Base-by-base conservation (phyloP, 2,113 vertebrate genomes). In the Rissa tridactyla region DNA sequence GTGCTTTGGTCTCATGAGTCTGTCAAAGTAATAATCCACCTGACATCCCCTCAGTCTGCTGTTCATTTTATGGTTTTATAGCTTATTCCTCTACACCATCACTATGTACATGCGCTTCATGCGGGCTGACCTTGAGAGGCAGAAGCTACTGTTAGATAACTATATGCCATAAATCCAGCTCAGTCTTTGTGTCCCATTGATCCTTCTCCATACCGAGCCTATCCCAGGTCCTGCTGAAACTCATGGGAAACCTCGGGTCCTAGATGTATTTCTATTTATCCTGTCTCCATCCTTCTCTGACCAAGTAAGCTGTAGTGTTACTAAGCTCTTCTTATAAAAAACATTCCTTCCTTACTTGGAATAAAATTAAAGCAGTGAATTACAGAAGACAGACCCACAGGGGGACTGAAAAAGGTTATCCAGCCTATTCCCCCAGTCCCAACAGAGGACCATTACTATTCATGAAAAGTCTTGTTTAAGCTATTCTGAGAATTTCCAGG, bases 121-220 rank as follows among this genome's bases (percentile, higher is more conserved):
- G 84, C 42, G 49, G 79, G 69, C 42, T 95, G 95, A 97, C 93
- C 95, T 97, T 88, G 91, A 83, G 82, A 80, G 47, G 72, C 25
- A 85, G 46, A 84, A 90, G 77, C 70, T 84, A 2, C 72, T 58
- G 26, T 65, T 55, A 27, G 34, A 68, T 66, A 94, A 87, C 77
- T 42, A 6, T 34, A 68, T 22, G 64, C 81, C 78, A 49, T 88
- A 95, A 97, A 91, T 82, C 79, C 94, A 79, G 82, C 71, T 88
- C 79, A 70, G 91, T 21, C 81, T 44, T 55, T 6, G 4, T 44
- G 44, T 82, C 81, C 72, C 36, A 30, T 34, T 79, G 58, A 66
- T 64, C 55, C 29, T 16, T 62, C 66, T 72, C 70, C 38, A 44
- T 5, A 13, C 16, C 11, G 5, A 93, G 80, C 38, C 32, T 49